Evolutionary conservation across 1,140 invertebrate species (phyloP), one percentile per base, ranked within the genome.

Genomic region (Pararge aegeria): DNA sequence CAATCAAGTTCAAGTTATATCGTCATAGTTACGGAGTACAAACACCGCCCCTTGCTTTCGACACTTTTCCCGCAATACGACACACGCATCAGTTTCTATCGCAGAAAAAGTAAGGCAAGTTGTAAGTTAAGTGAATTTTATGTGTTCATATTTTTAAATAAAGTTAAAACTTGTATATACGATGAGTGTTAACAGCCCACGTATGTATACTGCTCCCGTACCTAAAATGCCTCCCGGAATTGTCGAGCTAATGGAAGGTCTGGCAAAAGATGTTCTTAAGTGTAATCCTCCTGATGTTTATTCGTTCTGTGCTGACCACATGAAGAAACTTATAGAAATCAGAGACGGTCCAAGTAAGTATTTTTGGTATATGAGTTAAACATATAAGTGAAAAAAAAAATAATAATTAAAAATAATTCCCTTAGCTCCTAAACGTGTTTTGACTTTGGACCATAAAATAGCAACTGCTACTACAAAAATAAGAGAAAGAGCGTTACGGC

Each of bases 181-280:
- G 53, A 75, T 75, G 68, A 68, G 49, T 70, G 37, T 61, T 24
- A 62, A 61, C 70, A 64, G 49, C 44, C 62, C 66, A 72, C 73
- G 83, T 64, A 61, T 62, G 21, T 81, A 48, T 63, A 65, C 57
- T 51, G 69, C 72, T 2, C 74, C 89, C 0, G 79, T 82, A 15
- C 84, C 88, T 1, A 89, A 87, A 51, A 88, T 92, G 77, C 91
- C 91, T 6, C 65, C 80, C n/a, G 90, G 87, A 2, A 75, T 92
- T 0, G 80, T 91, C 1, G 84, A 90, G 18, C 57, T 92, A 16
- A 91, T 92, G 70, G 91, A 91, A 62, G 90, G 88, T 12, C 80
- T 92, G 12, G 82, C 91, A 5, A 92, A 85, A 60, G 87, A 91
- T 49, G 90, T 92, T 1, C 75, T 92, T 0, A 86, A 82, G 54